These are phyloP conservation scores for Xylophagus ater DNA, from an alignment of 2,888 invertebrate genomes.

Conservation along the genomic window DNA sequence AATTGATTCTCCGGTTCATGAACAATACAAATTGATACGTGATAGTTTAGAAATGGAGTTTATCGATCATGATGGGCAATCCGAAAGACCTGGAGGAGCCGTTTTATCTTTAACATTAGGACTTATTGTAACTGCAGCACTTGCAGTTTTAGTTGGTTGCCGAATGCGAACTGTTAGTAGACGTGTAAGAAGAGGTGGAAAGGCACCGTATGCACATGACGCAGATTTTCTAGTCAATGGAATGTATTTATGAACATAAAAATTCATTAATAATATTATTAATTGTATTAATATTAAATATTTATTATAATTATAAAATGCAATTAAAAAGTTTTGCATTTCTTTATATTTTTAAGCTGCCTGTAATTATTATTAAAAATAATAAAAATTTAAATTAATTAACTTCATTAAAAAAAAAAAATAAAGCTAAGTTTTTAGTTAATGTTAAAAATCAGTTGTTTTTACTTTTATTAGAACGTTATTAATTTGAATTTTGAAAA, in stretches of 20 bases:
- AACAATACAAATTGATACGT: constrained; percentile 36
- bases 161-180: constrained; percentile 64
- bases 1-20: constrained; percentile 28
- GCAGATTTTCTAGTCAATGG: constrained; percentile 96
- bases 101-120: constrained; percentile 67
- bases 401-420: too few relatives aligned
- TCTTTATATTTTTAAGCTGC: too few relatives aligned
- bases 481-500: too few relatives aligned
- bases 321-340: too few relatives aligned
- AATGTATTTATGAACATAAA: constrained; percentile 72
- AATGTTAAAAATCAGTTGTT: too few relatives aligned
- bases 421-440: too few relatives aligned
- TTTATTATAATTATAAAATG: too few relatives aligned
- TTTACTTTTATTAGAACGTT: too few relatives aligned
- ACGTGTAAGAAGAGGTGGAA: constrained; percentile 63
- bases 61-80: constrained; percentile 50
- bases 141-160: constrained; percentile 73
- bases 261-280: too few relatives aligned
- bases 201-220: constrained; percentile 78
- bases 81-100: constrained; percentile 66
- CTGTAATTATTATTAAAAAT: too few relatives aligned
- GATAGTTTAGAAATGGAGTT: constrained; percentile 36
- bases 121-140: constrained; percentile 64
- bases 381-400: too few relatives aligned
- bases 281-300: too few relatives aligned